Evolutionary conservation across 2,113 vertebrate species (phyloP), one percentile per base, ranked within the genome.

Genomic region (Muscicapa adusta): DNA sequence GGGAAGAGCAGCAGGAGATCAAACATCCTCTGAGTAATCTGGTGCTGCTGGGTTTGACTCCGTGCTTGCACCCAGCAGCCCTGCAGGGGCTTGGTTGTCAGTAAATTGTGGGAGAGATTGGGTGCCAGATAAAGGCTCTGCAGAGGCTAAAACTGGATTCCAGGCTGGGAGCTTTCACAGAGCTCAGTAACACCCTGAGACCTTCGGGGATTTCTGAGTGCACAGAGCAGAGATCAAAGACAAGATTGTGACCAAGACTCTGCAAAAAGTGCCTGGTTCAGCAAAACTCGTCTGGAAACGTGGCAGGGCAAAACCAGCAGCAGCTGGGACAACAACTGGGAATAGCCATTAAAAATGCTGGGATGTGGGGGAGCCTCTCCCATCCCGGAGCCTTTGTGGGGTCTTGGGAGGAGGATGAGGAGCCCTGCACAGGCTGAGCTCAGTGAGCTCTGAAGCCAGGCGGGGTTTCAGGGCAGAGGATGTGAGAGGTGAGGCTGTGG

Each of bases 381-480:
- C 43, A 2, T 1, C 29, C 34, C 38, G 3, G 18, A 33, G 28
- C 16, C 29, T 33, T 8, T 8, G 1, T 12, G 57, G 67, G 58
- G 47, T 24, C 17, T 42, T 42, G 42, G 42, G 28, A 19, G 31
- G 56, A n/a, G n/a, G 36, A 4, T 5, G 45, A 57, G 70, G 43
- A 23, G 57, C 2, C 23, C 20, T 19, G 83, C n/a, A 19, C 4
- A 28, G 62, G 89, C 91, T 89, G 80, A 74, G 92, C 71, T 20
- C 62, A 22, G n/a, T 2, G n/a, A 38, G 42, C 56, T 78, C 90
- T 17, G 94, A 96, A 93, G 93, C 57, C 76, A 45, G 88, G 34
- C 16, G 43, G 22, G 22, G 5, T 80, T 91, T 97, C 74, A 10
- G 80, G 89, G 97, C 95, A 95, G 45, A 94, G 94, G 65, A 57